Base-by-base conservation (phyloP, 2,113 vertebrate species). In the Rhipidura dahli region DNA sequence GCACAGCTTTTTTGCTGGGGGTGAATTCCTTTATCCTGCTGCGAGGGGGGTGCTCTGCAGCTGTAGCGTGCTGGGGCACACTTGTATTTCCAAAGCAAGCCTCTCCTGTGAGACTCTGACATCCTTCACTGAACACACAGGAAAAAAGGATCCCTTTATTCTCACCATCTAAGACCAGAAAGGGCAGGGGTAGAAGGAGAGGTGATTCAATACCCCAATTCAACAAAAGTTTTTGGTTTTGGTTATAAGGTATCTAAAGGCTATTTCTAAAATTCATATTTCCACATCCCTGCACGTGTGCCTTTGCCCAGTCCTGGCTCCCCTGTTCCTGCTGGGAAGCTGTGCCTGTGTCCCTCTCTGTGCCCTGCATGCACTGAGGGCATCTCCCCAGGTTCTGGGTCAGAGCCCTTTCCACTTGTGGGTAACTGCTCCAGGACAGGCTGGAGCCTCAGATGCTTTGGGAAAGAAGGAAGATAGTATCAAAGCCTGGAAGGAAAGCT, bases 211-310 rank as follows among this genome's bases (percentile, higher is more conserved):
- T 15, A 51, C 4, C 7, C 9, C 19, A 70, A 8, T 40, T 61
- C 20, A 51, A 18, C 21, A 66, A 31, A 14, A 3, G 7, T 17
- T 5, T 4, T 8, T 56, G 13, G 40, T 33, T 63, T 35, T 2
- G 20, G 13, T 76, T 28, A 49, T 35, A 35, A 87, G 21, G 9
- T n/a, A 31, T 78, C 79, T 47, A 37, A 68, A 50, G 49, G 19
- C 24, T 63, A 12, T 21, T 57, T 93, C 44, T 49, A 31, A 71
- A 79, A 79, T 61, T 39, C 18, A 1, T 31, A 18, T 73, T 85
- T 60, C 35, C 61, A 42, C 31, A 72, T 33, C 18, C 45, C 44
- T 60, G 23, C 21, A 10, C 0, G 0, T 42, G 21, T 42, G 50
- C 8, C 27, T 77, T 54, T 80, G 20, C 24, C n/a, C 37, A 57